Evolutionary conservation across 2,797 vertebrate species (phyloP), one percentile per base, ranked within the genome.

Genomic region (Scarus forsteni): DNA sequence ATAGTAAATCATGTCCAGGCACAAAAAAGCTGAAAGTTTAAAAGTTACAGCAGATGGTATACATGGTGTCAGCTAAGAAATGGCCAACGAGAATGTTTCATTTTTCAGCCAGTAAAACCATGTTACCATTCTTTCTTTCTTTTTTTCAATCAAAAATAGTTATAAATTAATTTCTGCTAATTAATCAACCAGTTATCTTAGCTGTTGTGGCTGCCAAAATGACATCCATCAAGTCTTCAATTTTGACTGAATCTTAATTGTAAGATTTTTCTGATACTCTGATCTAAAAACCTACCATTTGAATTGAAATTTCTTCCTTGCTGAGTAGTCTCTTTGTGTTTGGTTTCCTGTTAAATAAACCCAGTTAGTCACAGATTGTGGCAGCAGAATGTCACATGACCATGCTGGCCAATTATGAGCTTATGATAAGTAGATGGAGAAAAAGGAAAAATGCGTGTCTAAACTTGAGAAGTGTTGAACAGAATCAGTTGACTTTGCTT

Each of bases 341-440:
- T 16, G 48, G 15, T 38, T 67, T 67, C 3, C 13, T 58, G 14
- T 36, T 70, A 42, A 60, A 50, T 36, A 69, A 77, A 66, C 40
- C 6, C 35, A 7, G 10, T 79, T 52, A 60, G 64, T 64, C 39
- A 38, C 50, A 45, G 39, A 78, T 68, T 59, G 38, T 44, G 38
- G 38, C 2, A 52, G 10, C 36, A 67, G 48, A 66, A 77, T 76
- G 55, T 12, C 75, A 66, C 59, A 60, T 71, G 60, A 59, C 40
- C 34, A 11, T 6, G 11, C 52, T 58, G 4, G 53, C 51, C 67
- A 73, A 45, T 71, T 48, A 66, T 51, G 16, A 54, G 59, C 11
- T 19, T 35, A 39, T 44, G 36, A 13, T 43, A 35, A 54, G 44
- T 56, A 59, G 38, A 10, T 46, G 3, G 8, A 7, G 8, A 45